These are phyloP conservation scores for Euthynnus affinis DNA, from an alignment of 2,797 vertebrate species.

Conservation along the genomic window DNA sequence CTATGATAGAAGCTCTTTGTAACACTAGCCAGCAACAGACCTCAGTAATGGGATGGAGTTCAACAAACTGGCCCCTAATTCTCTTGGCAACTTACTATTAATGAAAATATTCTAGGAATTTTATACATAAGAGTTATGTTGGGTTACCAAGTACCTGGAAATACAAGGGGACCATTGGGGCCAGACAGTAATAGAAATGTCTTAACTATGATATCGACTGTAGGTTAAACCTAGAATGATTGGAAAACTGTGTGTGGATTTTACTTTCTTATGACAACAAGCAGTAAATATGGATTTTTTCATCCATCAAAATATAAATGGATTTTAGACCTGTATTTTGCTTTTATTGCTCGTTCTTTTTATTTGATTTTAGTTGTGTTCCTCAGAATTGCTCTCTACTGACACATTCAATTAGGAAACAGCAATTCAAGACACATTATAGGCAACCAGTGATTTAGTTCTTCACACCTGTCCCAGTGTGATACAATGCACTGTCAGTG, in stretches of 20 bases:
- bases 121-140: background rate
- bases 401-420: background rate
- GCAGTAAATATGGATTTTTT: background rate
- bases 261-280: background rate
- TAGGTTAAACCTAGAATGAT: background rate
- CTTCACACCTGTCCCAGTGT: background rate
- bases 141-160: background rate
- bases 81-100: background rate
- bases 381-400: background rate
- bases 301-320: background rate
- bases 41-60: background rate
- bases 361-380: slow-evolving; percentile 3
- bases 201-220: background rate
- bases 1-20: background rate
- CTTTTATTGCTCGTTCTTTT: background rate
- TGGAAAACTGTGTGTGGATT: background rate
- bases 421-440: background rate
- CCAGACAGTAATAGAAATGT: background rate
- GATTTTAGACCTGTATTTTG: slow-evolving; percentile 3
- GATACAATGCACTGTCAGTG: background rate
- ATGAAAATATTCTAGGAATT: background rate
- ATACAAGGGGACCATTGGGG: background rate
- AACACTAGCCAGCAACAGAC: slow-evolving; percentile 14
- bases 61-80: background rate
- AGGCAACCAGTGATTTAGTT: background rate